Percentiles rank a stretch among this genome's conserved stretches.
Evolutionary conservation across 2,797 vertebrate genomes (phyloP).

Genomic region (Delichon dasypus): DNA sequence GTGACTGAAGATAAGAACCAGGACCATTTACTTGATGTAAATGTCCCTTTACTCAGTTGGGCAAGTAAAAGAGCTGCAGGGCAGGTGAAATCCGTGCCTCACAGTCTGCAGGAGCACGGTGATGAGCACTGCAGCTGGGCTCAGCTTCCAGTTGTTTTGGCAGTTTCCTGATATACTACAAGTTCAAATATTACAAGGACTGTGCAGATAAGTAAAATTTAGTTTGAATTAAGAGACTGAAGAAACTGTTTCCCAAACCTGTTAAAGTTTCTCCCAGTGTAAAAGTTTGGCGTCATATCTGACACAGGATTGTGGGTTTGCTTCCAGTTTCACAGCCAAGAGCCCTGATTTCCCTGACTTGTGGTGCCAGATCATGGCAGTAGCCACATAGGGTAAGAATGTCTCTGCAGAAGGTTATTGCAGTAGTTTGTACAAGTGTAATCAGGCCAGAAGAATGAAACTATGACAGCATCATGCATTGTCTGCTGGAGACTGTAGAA

Average conservation of each 20-base stretch:
- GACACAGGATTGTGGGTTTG: neutral
- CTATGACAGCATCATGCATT: neutral
- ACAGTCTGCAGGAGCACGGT: rapidly evolving
- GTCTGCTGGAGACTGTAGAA: neutral
- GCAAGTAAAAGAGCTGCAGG: neutral
- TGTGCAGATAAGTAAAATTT: neutral
- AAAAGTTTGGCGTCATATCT: neutral
- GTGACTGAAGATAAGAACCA: neutral
- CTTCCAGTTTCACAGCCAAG: neutral
- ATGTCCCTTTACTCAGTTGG: neutral
- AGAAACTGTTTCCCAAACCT: neutral
- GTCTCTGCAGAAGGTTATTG: neutral
- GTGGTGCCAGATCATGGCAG: neutral
- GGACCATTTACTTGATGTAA: neutral
- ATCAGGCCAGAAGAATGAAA: neutral
- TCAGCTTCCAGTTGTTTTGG: neutral
- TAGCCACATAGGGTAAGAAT: neutral
- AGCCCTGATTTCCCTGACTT: neutral
- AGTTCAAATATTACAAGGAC: neutral
- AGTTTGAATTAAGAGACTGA: neutral
- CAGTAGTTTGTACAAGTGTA: neutral
- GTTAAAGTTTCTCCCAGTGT: neutral
- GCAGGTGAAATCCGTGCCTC: neutral
- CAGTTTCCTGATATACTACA: neutral
- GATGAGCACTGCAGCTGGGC: neutral